These are phyloP conservation scores for Oligia fasciuncula DNA, from an alignment of 2,888 invertebrate species.

Conservation along the genomic window DNA sequence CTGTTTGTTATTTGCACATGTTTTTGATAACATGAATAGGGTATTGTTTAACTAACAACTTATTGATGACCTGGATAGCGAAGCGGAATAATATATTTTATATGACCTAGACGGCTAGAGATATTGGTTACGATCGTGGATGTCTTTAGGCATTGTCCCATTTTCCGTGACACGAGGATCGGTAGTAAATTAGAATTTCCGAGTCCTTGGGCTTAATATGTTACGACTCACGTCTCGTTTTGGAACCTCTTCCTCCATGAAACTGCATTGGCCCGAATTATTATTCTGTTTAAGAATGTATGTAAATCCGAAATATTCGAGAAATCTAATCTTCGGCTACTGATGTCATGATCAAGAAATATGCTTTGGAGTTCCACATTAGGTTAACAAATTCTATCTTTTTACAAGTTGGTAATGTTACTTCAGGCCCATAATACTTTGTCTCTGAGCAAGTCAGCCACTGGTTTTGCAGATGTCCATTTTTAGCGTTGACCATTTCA, in stretches of 20 bases:
- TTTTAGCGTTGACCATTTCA: too few species aligned
- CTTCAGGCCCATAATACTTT: not conserved
- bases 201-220: not conserved
- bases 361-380: too few species aligned
- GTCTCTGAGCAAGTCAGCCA: too few species aligned
- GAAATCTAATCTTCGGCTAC: too few species aligned
- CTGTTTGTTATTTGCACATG: conserved; percentile 14
- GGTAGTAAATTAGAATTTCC: not conserved
- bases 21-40: conserved; percentile 22
- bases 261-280: not conserved
- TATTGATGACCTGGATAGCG: conserved; percentile 6
- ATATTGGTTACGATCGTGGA: not conserved
- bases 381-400: too few species aligned
- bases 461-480: too few species aligned
- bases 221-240: not conserved
- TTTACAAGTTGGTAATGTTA: too few species aligned
- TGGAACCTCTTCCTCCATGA: not conserved
- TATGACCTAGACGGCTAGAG: not conserved
- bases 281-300: too few species aligned
- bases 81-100: conserved; percentile 4
- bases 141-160: not conserved
- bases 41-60: conserved; percentile 18
- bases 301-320: too few species aligned
- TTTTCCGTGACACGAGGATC: not conserved
- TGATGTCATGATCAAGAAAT: too few species aligned